Evolutionary conservation across 2,888 invertebrate species (phyloP).

Genomic region (Halictus ligatus): DNA sequence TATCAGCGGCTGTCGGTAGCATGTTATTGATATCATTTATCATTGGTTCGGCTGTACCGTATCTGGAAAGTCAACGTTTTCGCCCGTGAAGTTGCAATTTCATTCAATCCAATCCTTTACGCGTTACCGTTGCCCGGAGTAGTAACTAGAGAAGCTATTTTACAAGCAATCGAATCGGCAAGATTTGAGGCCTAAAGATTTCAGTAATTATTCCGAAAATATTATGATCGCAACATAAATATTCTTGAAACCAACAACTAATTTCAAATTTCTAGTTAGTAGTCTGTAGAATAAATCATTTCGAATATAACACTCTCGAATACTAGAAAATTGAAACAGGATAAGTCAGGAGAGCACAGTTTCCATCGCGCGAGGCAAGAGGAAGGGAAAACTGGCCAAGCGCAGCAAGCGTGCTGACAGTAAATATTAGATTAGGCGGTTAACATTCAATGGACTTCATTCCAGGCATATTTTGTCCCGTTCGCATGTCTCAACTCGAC

Average conservation of each 20-base stretch:
- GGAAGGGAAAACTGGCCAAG: not conserved
- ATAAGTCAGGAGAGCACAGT: not conserved
- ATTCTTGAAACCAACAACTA: not conserved
- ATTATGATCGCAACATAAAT: too few species aligned
- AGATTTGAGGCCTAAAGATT: not conserved
- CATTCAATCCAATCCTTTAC: not conserved
- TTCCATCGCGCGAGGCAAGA: not conserved
- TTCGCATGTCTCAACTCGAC: constrained; percentile 41
- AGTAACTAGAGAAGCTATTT: not conserved
- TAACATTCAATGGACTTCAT: constrained; percentile 52
- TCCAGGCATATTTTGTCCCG: constrained; percentile 25
- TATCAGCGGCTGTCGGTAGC: not conserved
- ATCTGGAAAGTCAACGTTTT: not conserved
- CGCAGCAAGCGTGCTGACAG: not conserved
- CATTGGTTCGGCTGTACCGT: not conserved
- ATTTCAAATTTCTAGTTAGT: not conserved
- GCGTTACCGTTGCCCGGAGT: not conserved
- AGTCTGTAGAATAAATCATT: not conserved
- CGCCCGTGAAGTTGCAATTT: not conserved
- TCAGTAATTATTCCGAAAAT: not conserved
- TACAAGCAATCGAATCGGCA: not conserved
- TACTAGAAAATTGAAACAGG: not conserved
- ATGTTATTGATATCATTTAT: not conserved
- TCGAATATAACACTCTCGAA: not conserved
- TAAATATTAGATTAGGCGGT: constrained; percentile 57